phyloP scores from a whole-genome alignment of 2,797 vertebrate species.

The Macrochelys suwanniensis region DNA sequence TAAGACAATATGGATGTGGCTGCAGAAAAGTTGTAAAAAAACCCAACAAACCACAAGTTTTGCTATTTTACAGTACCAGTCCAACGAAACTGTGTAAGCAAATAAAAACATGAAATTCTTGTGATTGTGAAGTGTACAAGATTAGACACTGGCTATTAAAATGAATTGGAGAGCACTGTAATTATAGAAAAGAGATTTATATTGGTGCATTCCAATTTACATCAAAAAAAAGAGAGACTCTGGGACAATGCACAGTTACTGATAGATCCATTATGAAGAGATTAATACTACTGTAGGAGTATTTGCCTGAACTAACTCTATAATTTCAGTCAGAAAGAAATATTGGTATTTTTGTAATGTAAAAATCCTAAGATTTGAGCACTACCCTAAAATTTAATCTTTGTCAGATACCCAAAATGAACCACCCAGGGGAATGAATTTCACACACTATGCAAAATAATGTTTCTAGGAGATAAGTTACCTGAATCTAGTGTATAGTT shows the following conservation, averaged over 20 bases:
- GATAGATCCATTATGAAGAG: not conserved
- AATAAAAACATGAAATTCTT: not conserved
- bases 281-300: not conserved
- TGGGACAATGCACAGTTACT: not conserved
- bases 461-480: not conserved
- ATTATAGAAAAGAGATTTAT: not conserved
- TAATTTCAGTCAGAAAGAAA: constrained; percentile 24
- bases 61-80: not conserved
- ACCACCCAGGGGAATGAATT: not conserved
- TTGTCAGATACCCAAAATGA: not conserved
- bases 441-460: not conserved
- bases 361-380: not conserved
- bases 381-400: not conserved
- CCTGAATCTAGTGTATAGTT: not conserved
- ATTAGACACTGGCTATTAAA: not conserved
- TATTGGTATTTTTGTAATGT: not conserved
- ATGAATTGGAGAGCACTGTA: not conserved
- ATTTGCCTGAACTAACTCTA: not conserved
- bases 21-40: not conserved
- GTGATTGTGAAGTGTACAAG: not conserved
- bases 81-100: not conserved
- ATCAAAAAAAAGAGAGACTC: not conserved
- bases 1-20: not conserved
- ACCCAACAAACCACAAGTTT: not conserved
- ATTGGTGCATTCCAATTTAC: not conserved